Conservation (phyloP, 2,888 invertebrate genomes). For the Balanococcus diminutus region DNA sequence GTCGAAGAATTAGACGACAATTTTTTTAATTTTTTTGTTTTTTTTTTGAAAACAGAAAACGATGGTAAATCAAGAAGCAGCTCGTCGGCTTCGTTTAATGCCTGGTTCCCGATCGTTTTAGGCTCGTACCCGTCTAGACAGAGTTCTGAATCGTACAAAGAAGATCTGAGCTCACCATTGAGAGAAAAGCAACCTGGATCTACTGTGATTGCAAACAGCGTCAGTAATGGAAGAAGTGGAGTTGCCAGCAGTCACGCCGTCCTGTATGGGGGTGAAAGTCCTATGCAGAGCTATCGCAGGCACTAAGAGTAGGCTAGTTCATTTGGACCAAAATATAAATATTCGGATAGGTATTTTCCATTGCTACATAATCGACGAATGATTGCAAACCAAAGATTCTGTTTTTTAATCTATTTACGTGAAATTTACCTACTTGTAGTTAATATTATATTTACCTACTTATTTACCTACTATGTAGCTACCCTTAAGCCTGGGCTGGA, state of each 20-base stretch:
- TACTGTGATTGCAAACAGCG: slow-evolving; percentile 75
- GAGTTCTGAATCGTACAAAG: slow-evolving; percentile 24
- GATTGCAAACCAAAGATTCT: background rate
- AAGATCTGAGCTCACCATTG: slow-evolving; percentile 1
- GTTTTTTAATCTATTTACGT: background rate
- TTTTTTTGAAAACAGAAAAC: background rate
- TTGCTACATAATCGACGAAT: background rate
- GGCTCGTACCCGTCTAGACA: slow-evolving; percentile 58
- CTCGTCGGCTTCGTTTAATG: slow-evolving; percentile 59
- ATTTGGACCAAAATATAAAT: background rate
- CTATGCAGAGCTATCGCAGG: slow-evolving; percentile 32
- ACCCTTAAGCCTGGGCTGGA: background rate
- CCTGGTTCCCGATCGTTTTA: slow-evolving; percentile 60
- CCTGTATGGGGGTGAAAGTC: slow-evolving; percentile 68
- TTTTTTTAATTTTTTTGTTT: background rate
- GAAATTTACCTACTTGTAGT: background rate
- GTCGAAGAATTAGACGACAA: background rate
- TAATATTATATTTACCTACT: background rate
- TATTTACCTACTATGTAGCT: background rate
- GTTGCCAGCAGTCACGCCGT: slow-evolving; percentile 76
- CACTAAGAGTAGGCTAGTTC: background rate
- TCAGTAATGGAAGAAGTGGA: slow-evolving; percentile 73
- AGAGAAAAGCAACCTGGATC: slow-evolving; percentile 61
- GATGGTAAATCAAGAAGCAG: slow-evolving; percentile 55
- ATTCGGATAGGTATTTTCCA: slow-evolving; percentile 20